Base-by-base conservation (phyloP, 2,113 vertebrate species). In the Hemichromis elongatus region DNA sequence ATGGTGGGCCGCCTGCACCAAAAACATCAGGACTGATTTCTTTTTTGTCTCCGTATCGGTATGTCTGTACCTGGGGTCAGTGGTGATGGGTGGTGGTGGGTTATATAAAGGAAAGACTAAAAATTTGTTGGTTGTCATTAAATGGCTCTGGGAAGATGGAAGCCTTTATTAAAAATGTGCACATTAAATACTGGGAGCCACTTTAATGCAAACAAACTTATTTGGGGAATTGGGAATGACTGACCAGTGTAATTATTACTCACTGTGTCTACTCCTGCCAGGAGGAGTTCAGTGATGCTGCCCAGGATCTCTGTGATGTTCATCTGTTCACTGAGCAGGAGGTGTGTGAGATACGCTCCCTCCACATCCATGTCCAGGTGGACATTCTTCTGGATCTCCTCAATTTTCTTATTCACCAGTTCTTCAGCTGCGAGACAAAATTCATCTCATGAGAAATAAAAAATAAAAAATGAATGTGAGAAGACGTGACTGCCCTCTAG, bases 251-350 rank as follows among this genome's bases (percentile, higher is more conserved):
- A 19, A 30, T 8, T 12, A 24, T 8, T 12, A 19, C 94, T 90
- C 86, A 97, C 97, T 5, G 97, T 97, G 93, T 97, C 97, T 4
- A 97, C 96, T 77, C 97, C 96, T 13, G 96, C 97, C 89, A 97
- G 82, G 24, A 97, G 94, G 28, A 97, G 93, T 37, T 97, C 97
- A 0, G 96, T 96, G 56, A 97, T 92, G 91, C 96, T 97, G 73
- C 96, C 96, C 81, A 96, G 88, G 77, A 97, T 94, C 90, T 97
- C 96, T 0, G 86, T 89, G 28, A 94, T 57, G 4, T 86, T 95
- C 96, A 97, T 96, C 92, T 96, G 88, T 3, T 96, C 92, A 6
- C 93, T 94, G 86, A 95, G 88, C 84, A 97, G 94, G 77, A 97
- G 95, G 90, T 97, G 95, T 3, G 96, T 97, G 28, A 97, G 96